Conservation (phyloP, 2,113 vertebrate genomes). For the Phrynosoma blainvillii region DNA sequence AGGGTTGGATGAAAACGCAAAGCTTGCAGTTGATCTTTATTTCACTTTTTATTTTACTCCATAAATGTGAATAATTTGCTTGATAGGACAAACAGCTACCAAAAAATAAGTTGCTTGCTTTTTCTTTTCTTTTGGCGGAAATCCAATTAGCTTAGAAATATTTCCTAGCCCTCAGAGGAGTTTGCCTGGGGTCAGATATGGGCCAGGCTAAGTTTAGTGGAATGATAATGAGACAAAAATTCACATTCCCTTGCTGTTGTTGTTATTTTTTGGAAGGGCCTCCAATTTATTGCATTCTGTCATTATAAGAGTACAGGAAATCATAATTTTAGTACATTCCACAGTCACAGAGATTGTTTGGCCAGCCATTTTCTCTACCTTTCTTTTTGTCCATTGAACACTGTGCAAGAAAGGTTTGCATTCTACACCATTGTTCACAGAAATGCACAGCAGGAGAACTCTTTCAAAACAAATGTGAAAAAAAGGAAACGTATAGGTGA, state of each 20-base stretch:
- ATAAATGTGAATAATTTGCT: conserved; percentile 62
- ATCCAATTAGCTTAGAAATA: conserved; percentile 45
- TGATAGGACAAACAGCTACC: conserved; percentile 24
- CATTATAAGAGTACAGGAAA: conserved; percentile 55
- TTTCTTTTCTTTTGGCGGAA: conserved; percentile 9
- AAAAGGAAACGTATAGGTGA: too few relatives aligned
- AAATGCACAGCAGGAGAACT: neutral
- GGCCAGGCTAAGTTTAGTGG: conserved; percentile 37
- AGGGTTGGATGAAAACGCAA: neutral
- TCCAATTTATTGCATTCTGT: conserved; percentile 59
- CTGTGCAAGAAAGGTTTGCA: neutral
- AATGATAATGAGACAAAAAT: conserved; percentile 40
- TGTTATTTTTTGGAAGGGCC: neutral
- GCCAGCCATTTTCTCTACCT: conserved; percentile 43
- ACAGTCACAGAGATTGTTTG: conserved; percentile 42
- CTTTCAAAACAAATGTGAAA: neutral
- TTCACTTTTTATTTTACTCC: conserved; percentile 52
- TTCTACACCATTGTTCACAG: neutral
- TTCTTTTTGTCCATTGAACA: neutral
- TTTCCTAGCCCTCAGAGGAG: conserved; percentile 14
- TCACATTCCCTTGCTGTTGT: conserved; percentile 17
- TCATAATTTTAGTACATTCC: conserved; percentile 54
- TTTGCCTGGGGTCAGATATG: conserved; percentile 42
- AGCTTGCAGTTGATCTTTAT: conserved; percentile 43
- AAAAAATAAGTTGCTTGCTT: neutral